Evolutionary conservation across 2,888 invertebrate species (phyloP).

Genomic region (Apamea epomidion): DNA sequence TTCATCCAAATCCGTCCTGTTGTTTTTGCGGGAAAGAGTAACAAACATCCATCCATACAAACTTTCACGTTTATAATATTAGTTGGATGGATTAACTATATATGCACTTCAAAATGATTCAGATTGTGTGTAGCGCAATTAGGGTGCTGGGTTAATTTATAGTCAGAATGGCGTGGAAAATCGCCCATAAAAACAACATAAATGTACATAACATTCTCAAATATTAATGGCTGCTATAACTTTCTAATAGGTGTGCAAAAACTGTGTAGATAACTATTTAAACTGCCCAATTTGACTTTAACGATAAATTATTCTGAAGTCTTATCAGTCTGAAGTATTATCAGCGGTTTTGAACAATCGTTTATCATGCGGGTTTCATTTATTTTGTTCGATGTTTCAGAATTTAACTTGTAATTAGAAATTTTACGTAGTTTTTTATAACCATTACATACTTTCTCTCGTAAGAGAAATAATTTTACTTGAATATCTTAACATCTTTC

Average conservation of each 20-base stretch:
- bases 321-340: no score
- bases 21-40: no score
- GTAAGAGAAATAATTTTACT: background rate
- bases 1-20: no score
- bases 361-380: slow-evolving; percentile 25
- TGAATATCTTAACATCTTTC: no score
- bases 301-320: slow-evolving; percentile 34
- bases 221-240: slow-evolving; percentile 12
- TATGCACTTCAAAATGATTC: background rate
- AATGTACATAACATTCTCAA: background rate
- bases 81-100: background rate
- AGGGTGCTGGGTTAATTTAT: slow-evolving; percentile 5
- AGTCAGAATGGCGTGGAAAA: background rate
- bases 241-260: slow-evolving; percentile 37
- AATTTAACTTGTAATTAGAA: slow-evolving; percentile 22
- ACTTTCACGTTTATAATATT: no score
- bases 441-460: background rate
- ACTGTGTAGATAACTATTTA: slow-evolving; percentile 2
- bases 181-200: background rate
- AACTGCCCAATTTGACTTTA: slow-evolving; percentile 13
- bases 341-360: slow-evolving; percentile 35
- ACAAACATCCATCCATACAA: no score
- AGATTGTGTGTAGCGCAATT: background rate
- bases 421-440: background rate
- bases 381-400: slow-evolving; percentile 27